Conservation (phyloP, 2,888 invertebrate species). For the Scaptomyza tumidula region DNA sequence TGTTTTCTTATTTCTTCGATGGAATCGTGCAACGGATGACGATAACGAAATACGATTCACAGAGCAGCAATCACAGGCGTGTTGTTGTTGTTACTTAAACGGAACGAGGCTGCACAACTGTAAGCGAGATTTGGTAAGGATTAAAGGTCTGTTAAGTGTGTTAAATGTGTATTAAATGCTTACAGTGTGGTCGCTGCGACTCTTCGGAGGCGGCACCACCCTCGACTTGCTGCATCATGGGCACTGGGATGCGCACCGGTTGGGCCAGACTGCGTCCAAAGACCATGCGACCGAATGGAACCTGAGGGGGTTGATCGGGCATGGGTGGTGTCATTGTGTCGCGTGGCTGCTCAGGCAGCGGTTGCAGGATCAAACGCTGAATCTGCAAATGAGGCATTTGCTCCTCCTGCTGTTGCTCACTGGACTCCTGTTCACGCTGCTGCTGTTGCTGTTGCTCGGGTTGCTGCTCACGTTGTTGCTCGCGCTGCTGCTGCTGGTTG, state of each 20-base stretch:
- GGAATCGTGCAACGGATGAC: slow-evolving; percentile 57
- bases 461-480: slow-evolving; percentile 36
- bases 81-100: slow-evolving; percentile 87
- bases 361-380: slow-evolving; percentile 81
- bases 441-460: slow-evolving; percentile 65
- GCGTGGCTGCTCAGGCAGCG: slow-evolving; percentile 83
- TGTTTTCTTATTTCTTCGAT: slow-evolving; percentile 35
- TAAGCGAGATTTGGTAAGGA: slow-evolving; percentile 63
- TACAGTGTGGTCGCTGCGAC: slow-evolving; percentile 90
- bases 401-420: slow-evolving; percentile 80
- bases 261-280: slow-evolving; percentile 84
- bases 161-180: slow-evolving; percentile 83
- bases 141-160: neutral
- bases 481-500: slow-evolving; percentile 25
- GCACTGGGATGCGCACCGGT: slow-evolving; percentile 86
- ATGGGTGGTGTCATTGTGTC: slow-evolving; percentile 83
- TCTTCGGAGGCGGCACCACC: slow-evolving; percentile 82
- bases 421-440: slow-evolving; percentile 58
- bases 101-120: slow-evolving; percentile 93
- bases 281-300: slow-evolving; percentile 84
- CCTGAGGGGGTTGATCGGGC: slow-evolving; percentile 82
- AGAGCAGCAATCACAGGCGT: slow-evolving; percentile 89
- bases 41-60: slow-evolving; percentile 72
- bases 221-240: slow-evolving; percentile 86
- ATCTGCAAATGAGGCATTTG: slow-evolving; percentile 80